Evolutionary conservation across 2,113 vertebrate genomes (phyloP), one percentile per base, ranked within the genome.

Genomic region (Junco hyemalis): DNA sequence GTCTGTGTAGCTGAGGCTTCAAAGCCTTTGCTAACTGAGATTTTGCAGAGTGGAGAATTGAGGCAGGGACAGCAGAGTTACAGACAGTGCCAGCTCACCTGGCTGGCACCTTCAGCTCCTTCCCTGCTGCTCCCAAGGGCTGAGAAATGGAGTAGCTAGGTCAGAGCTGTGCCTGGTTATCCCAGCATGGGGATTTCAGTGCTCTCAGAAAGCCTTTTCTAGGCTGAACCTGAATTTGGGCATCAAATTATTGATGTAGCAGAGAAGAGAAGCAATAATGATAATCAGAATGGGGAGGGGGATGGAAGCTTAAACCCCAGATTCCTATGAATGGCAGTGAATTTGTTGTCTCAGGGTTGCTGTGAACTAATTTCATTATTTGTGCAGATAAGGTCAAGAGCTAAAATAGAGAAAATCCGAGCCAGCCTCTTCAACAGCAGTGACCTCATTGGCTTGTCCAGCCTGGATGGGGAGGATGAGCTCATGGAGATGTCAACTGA

Each of bases 391-490:
- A 98, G 99, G 40, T 99, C 99, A 88, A 98, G 99, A 87, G 99
- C 99, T 71, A 99, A 99, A 97, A 98, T 99, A 78, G 99, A 99
- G 97, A 99, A 99, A 95, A 99, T 99, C 69, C 98, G 99, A 76
- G 99, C 99, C 77, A 99, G 99, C 94, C 98, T 99, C 9, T 99
- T 99, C 85, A 99, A 99, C 93, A 99, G 99, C 85, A 99, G 99
- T 38, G 99, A 99, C 90, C 97, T 99, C 96, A 99, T 99, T 97
- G 99, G 99, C 33, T 94, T 99, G 86, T 99, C 99, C 33, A 99
- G 98, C 95, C 98, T 99, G 96, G 99, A 99, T 70, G 99, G 99
- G 42, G 99, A 99, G 95, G 99, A 99, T 64, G 99, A 99, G 72
- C 95, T 99, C 59, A 99, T 99, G 99, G 99, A 99, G 93, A 98